A percentile compares a stretch with the other conserved stretches of the same genome.
phyloP scores from a whole-genome alignment of 2,888 invertebrate species.

The Lepidocyrtinus sp. region DNA sequence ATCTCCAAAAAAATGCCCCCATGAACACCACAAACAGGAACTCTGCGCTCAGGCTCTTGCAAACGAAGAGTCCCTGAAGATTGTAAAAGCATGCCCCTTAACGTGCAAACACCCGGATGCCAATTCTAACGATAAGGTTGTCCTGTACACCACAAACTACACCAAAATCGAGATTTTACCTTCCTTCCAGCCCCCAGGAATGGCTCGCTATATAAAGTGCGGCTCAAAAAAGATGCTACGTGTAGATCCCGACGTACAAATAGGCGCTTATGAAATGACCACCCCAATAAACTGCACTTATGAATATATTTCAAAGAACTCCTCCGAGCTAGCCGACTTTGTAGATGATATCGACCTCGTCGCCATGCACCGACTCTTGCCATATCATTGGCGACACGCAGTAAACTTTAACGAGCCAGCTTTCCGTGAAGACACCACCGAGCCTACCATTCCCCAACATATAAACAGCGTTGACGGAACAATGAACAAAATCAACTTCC shows the following conservation, averaged over 20 bases:
- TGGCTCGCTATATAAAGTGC: too few relatives aligned
- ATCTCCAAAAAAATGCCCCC: slow-evolving; percentile 15
- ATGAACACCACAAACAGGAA: slow-evolving; percentile 35
- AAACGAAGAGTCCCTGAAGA: slow-evolving; percentile 45
- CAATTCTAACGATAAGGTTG: too few relatives aligned
- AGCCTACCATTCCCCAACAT: too few relatives aligned
- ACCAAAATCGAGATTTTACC: too few relatives aligned
- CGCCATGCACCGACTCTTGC: slow-evolving; percentile 40
- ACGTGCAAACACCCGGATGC: slow-evolving; percentile 39
- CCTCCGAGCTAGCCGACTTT: neutral
- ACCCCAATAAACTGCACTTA: slow-evolving; percentile 19
- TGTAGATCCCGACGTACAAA: too few relatives aligned
- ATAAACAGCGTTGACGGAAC: too few relatives aligned
- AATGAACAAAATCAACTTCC: too few relatives aligned
- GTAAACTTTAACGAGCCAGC: too few relatives aligned
- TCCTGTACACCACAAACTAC: too few relatives aligned
- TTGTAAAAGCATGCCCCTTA: slow-evolving; percentile 38
- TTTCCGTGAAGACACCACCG: too few relatives aligned
- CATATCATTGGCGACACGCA: slow-evolving; percentile 57
- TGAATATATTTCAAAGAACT: neutral
- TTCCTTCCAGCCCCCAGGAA: slow-evolving; percentile 11
- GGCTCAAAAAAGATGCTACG: too few relatives aligned
- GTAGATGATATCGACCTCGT: slow-evolving; percentile 20
- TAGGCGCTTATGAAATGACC: slow-evolving; percentile 41
- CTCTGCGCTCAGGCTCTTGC: slow-evolving; percentile 39